A percentile compares a stretch with the other conserved stretches of the same genome.
phyloP scores from a whole-genome alignment of 2,113 vertebrate species.

The Phrynocephalus versicolor region DNA sequence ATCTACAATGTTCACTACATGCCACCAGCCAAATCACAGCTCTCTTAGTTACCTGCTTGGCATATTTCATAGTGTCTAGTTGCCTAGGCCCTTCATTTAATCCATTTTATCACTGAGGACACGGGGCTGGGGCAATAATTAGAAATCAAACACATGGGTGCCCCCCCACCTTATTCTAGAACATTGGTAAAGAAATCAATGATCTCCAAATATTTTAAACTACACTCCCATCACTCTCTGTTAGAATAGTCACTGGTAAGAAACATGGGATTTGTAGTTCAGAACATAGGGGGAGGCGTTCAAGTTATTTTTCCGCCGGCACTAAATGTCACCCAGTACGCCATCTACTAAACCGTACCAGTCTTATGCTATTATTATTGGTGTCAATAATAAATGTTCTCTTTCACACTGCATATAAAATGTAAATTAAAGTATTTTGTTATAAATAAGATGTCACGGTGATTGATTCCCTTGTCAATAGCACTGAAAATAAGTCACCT shows the following conservation, averaged over 20 bases:
- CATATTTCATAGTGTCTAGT: background rate
- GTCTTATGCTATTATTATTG: background rate
- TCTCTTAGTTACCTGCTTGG: too few species aligned
- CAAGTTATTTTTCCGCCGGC: background rate
- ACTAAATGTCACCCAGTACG: background rate
- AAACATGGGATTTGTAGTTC: background rate
- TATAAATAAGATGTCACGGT: background rate
- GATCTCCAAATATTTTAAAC: background rate
- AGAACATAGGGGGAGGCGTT: background rate
- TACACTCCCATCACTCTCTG: background rate
- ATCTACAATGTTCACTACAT: background rate
- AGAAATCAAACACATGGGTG: background rate
- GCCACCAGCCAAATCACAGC: background rate
- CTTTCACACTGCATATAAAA: slow-evolving; percentile 49
- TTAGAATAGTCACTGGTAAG: background rate
- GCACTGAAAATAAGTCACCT: slow-evolving; percentile 46
- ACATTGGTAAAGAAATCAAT: background rate
- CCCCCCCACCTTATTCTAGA: background rate
- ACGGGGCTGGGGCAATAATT: too few species aligned
- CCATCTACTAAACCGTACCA: background rate
- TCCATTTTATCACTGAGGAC: background rate
- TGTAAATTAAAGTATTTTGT: slow-evolving; percentile 48
- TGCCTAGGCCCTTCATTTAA: too few species aligned
- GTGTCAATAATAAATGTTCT: slow-evolving; percentile 59
- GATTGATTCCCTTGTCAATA: slow-evolving; percentile 54